phyloP scores from a whole-genome alignment of 30 jellyfish, hydroid and myxozoan species.

The Turritopsis rubra region DNA sequence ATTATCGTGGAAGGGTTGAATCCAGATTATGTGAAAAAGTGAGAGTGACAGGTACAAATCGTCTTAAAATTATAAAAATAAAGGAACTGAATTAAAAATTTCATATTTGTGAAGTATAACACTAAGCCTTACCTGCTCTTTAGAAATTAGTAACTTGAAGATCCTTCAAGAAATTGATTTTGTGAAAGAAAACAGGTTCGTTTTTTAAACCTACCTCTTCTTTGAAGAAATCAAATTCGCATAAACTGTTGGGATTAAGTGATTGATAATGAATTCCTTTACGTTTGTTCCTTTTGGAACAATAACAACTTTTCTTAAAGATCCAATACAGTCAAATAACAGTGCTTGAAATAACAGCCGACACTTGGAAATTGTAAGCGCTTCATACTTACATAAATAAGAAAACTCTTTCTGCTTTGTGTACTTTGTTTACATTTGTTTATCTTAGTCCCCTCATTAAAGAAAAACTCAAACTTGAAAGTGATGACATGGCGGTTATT shows the following conservation, averaged over 20 bases:
- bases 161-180: conserved; percentile 11
- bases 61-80: too few relatives aligned
- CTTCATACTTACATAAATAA: too few relatives aligned
- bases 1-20: conserved; percentile 45
- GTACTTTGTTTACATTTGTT: not conserved
- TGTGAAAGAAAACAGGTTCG: conserved; percentile 29
- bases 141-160: conserved; percentile 2
- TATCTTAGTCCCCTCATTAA: conserved; percentile 61
- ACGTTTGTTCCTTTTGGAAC: too few relatives aligned
- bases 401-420: not conserved
- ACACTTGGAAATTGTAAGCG: too few relatives aligned
- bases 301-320: too few relatives aligned
- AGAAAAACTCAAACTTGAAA: conserved; percentile 53
- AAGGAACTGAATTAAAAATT: not conserved
- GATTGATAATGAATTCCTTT: too few relatives aligned
- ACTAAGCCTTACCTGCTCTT: not conserved
- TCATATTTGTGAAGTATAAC: not conserved
- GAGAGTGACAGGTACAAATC: conserved; percentile 46
- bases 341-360: too few relatives aligned
- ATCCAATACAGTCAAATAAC: too few relatives aligned
- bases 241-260: too few relatives aligned
- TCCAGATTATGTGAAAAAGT: conserved; percentile 39
- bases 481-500: conserved; percentile 46
- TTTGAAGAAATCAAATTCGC: too few relatives aligned
- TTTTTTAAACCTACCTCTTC: too few relatives aligned